These are phyloP conservation scores for Microctenopoma steveboyesi DNA, from an alignment of 2,797 vertebrate genomes.

Conservation along the genomic window DNA sequence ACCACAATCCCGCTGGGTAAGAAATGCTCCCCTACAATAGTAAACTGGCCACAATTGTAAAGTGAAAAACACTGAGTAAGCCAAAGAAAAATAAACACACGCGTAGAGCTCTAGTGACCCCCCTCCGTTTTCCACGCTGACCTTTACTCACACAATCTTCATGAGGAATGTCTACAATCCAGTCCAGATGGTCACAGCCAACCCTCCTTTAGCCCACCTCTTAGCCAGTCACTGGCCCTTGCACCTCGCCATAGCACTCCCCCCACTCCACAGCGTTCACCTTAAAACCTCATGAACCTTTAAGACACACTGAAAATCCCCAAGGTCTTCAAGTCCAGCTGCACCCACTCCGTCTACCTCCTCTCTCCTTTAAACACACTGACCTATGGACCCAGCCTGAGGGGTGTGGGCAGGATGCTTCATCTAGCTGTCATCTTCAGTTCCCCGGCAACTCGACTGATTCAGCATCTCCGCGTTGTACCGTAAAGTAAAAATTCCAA, in stretches of 20 bases:
- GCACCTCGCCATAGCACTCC: slow-evolving; percentile 44
- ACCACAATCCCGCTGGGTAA: slow-evolving; percentile 50
- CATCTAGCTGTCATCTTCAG: slow-evolving; percentile 49
- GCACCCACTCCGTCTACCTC: slow-evolving; percentile 46
- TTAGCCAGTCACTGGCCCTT: slow-evolving; percentile 47
- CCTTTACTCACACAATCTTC: slow-evolving; percentile 81
- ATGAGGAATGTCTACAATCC: slow-evolving; percentile 85
- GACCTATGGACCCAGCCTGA: slow-evolving; percentile 71
- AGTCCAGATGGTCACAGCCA: slow-evolving; percentile 82
- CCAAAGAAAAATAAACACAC: slow-evolving; percentile 71
- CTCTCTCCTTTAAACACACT: slow-evolving; percentile 60
- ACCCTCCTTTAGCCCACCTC: slow-evolving; percentile 47
- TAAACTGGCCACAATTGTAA: slow-evolving; percentile 57
- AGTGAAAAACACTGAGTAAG: slow-evolving; percentile 65
- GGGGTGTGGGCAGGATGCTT: slow-evolving; percentile 46
- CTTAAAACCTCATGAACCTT: slow-evolving; percentile 63
- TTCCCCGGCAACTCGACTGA: slow-evolving; percentile 32
- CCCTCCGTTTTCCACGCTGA: slow-evolving; percentile 65
- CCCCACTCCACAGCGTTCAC: slow-evolving; percentile 37
- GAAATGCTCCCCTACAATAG: slow-evolving; percentile 60
- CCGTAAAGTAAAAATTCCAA: neutral
- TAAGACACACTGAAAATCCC: slow-evolving; percentile 38
- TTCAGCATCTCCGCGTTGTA: neutral
- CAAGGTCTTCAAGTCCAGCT: slow-evolving; percentile 61
- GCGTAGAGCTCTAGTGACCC: slow-evolving; percentile 55